Percentiles rank a stretch among this genome's conserved stretches.
These are phyloP conservation scores for Caenorhabditis latens DNA, from an alignment of 1,140 invertebrate genomes.

Conservation along the genomic window DNA sequence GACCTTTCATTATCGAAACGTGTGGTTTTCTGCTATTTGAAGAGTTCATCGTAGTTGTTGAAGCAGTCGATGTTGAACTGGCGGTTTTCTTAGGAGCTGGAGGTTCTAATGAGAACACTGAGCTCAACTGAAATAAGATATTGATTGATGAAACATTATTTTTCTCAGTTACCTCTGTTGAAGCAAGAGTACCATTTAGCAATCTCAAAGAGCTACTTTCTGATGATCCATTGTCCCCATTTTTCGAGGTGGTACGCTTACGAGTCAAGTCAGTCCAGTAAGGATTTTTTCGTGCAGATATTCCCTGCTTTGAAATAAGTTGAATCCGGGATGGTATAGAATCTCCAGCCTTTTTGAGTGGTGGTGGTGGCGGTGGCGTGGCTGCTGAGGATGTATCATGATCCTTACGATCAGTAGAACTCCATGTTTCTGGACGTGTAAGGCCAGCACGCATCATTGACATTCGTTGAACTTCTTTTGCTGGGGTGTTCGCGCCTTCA, in stretches of 20 bases:
- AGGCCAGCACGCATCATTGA: conserved; percentile 35
- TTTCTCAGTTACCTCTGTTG: conserved; percentile 11
- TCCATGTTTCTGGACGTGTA: conserved; percentile 29
- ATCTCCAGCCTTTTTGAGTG: conserved; percentile 33
- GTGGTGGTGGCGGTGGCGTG: conserved; percentile 25
- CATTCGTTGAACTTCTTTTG: conserved; percentile 56
- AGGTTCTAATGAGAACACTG: conserved; percentile 8
- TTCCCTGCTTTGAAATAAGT: conserved; percentile 30
- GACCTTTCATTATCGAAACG: conserved; percentile 2
- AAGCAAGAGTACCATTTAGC: neutral
- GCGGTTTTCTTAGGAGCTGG: conserved; percentile 20
- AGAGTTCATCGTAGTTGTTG: conserved; percentile 7
- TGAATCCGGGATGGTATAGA: conserved; percentile 50
- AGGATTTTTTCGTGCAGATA: neutral
- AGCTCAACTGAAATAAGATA: conserved; percentile 20
- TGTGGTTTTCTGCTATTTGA: conserved; percentile 5
- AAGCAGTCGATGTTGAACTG: neutral
- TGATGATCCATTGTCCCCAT: conserved; percentile 4
- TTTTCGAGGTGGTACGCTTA: neutral
- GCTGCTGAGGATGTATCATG: neutral
- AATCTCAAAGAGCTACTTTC: neutral
- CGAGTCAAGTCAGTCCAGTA: conserved; percentile 35
- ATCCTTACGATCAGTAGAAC: neutral
- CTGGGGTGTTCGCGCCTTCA: conserved; percentile 56
- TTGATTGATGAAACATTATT: neutral